Base-by-base conservation (phyloP, 2,113 vertebrate genomes). In the Lagopus leucura region DNA sequence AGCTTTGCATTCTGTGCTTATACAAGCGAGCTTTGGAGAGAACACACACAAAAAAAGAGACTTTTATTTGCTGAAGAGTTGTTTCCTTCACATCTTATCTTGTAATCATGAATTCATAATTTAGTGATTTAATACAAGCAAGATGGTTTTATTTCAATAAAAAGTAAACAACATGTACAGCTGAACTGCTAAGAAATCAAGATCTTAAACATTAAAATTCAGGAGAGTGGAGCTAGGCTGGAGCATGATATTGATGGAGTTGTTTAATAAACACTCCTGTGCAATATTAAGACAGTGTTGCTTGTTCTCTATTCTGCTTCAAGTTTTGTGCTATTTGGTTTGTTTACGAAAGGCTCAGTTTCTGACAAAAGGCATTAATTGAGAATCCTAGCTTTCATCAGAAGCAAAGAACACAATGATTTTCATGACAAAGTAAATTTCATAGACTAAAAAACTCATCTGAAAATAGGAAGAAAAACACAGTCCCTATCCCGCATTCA, bases 181-280 rank as follows among this genome's bases (percentile, higher is more conserved):
- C 48, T 65, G 61, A 90, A 75, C 12, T 47, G 57, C 34, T 78
- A 55, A 75, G 72, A 92, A 47, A 22, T 27, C 1, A 1, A 74
- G 19, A 42, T 72, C 54, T 72, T 43, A 57, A 86, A 84, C 27
- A 34, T 10, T 28, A 61, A 21, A 82, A 87, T 42, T 74, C 36
- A 45, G 8, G 48, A 93, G 36, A 1, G 3, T 10, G 82, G 12
- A 84, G 18, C 30, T 84, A 89, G 66, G n/a, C 81, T 88, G 52
- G 57, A 91, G 28, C 25, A 27, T 13, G n/a, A 80, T 86, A n/a
- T 17, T 86, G 79, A 76, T 16, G 4, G 74, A 92, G 40, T 17
- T 72, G 71, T 70, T 95, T 94, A 87, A 82, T 77, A 85, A 94
- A 85, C 81, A 69, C 20, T 74, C 71, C 25, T 43, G n/a, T 20